phyloP scores from a whole-genome alignment of 2,797 vertebrate species.

The Acestrorhynchus altus region DNA sequence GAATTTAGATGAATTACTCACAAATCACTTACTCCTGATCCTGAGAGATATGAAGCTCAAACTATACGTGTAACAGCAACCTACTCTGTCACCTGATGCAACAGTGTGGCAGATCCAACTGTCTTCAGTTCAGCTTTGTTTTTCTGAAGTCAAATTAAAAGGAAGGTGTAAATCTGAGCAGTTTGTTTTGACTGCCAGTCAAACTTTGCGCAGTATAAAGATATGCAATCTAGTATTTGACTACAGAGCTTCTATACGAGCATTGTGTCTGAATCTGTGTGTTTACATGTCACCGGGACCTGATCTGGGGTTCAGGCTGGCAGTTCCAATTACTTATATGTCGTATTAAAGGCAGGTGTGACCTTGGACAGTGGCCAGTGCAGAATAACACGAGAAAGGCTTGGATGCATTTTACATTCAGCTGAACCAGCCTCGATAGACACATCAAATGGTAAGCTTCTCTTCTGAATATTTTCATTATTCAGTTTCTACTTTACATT shows the following conservation, averaged over 20 bases:
- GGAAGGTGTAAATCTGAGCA: too few species aligned
- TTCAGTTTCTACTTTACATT: too few species aligned
- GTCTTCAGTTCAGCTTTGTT: too few species aligned
- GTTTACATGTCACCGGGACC: background rate
- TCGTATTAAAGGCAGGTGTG: constrained; percentile 8
- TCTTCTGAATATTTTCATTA: background rate
- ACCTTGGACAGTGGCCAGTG: background rate
- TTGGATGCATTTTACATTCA: background rate
- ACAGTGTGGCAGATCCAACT: too few species aligned
- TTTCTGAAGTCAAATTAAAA: too few species aligned
- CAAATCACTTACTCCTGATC: too few species aligned
- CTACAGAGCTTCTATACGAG: background rate
- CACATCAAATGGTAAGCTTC: background rate
- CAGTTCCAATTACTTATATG: constrained; percentile 7
- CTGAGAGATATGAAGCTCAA: too few species aligned
- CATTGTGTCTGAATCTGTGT: background rate
- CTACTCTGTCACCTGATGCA: too few species aligned
- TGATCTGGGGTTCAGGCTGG: background rate
- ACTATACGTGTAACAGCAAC: too few species aligned
- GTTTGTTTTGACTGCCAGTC: too few species aligned
- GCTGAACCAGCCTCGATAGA: background rate
- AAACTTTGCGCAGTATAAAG: background rate
- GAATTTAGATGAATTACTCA: too few species aligned
- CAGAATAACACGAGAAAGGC: background rate
- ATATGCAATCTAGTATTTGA: background rate